Base-by-base conservation (phyloP, 2,113 vertebrate genomes). In the Etheostoma spectabile region DNA sequence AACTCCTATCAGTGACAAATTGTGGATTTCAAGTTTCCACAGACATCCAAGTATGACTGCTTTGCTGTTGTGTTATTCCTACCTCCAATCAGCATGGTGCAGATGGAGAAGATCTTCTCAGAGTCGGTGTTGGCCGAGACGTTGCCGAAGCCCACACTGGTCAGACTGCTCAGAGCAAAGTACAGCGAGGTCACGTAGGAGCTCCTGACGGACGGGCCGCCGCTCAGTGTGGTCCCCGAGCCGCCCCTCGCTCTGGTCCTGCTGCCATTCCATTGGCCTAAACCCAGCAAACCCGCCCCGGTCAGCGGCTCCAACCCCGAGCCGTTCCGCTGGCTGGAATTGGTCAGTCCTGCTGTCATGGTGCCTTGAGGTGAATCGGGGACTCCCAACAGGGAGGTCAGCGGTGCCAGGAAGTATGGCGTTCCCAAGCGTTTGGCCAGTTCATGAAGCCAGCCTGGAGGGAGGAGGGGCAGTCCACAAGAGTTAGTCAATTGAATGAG, bases 11-110 rank as follows among this genome's bases (percentile, higher is more conserved):
- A 18, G 21, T 15, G 18, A 52, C 11, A 52, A n/a, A 21, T 16
- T 30, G 22, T 49, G 33, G 14, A 11, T 70, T 18, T 45, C 13
- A 4, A 13, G 13, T 3, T 45, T 56, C 21, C 3, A 35, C n/a
- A 18, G 42, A 35, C 38, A 11, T 11, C 38, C 11, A 11, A 42
- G 38, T 42, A 42, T 11, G 13, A 22, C 1, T 21, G 55, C 0
- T 2, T 27, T 27, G n/a, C 13, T 12, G 51, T 19, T 22, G n/a
- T 27, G 0, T 48, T 80, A 15, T n/a, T 1, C 90, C 86, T 82
- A 96, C 96, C 96, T 94, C 96, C 96, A 0, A 96, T 94, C 71
- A 96, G 89, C 96, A 96, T 96, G 80, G 96, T 96, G 91, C 95
- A 96, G 70, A 96, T 96, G 79, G 95, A 96, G 85, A 96, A 96